Evolutionary conservation across 2,113 vertebrate species (phyloP).

Genomic region (Orycteropus afer): DNA sequence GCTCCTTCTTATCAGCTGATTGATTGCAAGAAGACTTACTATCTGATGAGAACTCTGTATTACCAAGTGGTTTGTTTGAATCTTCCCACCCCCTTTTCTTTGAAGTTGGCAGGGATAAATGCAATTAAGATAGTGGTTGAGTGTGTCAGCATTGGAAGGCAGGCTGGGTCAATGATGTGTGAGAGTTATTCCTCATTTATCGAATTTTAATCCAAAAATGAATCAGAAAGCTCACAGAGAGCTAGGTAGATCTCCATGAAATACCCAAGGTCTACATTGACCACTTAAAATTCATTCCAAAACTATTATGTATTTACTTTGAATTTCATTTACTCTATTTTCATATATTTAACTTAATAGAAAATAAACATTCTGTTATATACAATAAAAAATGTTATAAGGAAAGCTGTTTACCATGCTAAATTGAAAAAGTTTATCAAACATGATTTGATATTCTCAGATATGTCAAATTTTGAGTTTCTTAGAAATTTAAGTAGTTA

Average conservation of each 20-base stretch:
- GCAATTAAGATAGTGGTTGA: neutral
- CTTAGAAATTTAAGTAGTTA: constrained; percentile 8
- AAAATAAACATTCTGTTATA: neutral
- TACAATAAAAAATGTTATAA: neutral
- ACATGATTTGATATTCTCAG: neutral
- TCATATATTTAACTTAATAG: neutral
- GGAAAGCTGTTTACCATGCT: constrained; percentile 21
- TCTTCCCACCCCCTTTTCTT: neutral
- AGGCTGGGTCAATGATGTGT: neutral
- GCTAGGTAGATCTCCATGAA: neutral
- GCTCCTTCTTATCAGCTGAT: neutral
- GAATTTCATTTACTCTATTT: neutral
- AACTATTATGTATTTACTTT: neutral
- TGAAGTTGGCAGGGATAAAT: constrained; percentile 38
- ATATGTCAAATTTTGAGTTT: neutral
- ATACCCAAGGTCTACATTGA: neutral
- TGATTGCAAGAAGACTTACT: neutral
- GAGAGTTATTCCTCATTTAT: neutral
- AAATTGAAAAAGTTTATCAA: constrained; percentile 29
- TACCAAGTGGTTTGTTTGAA: constrained; percentile 11
- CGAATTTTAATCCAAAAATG: neutral
- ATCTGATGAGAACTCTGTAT: neutral
- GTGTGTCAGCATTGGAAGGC: neutral
- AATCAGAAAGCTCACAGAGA: neutral
- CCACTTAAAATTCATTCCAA: neutral